These are phyloP conservation scores for Brachionichthys hirsutus DNA, from an alignment of 2,113 vertebrate species.

Conservation along the genomic window DNA sequence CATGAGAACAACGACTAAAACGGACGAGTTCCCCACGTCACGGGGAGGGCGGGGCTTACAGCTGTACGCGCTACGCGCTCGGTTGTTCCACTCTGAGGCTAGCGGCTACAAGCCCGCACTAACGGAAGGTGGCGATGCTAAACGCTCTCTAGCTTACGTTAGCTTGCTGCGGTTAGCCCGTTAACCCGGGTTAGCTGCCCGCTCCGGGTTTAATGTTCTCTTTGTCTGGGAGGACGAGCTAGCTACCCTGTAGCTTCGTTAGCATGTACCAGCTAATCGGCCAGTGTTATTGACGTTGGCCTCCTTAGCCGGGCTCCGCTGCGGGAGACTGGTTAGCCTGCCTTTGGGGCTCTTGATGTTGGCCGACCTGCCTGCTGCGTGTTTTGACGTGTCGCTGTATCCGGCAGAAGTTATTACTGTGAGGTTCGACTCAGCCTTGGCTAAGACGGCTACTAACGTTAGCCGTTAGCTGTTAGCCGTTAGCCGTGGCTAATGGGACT, in stretches of 20 bases:
- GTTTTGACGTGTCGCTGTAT: not conserved
- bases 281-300: constrained; percentile 10
- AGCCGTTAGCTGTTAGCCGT: not conserved
- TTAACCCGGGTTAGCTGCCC: not conserved
- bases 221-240: constrained; percentile 2
- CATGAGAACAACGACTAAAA: not conserved
- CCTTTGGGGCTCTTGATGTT: not conserved
- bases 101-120: not conserved
- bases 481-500: constrained; percentile 6
- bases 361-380: not conserved
- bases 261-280: constrained; percentile 28
- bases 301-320: not conserved
- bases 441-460: not conserved
- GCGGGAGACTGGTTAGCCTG: not conserved
- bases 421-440: too few relatives aligned
- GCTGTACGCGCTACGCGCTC: constrained; percentile 13
- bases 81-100: constrained; percentile 18
- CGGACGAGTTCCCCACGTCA: not conserved
- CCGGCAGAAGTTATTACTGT: not conserved
- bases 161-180: not conserved
- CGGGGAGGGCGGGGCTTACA: constrained; percentile 1
- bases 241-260: constrained; percentile 18
- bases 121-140: not conserved
- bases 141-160: not conserved
- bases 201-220: not conserved